Evolutionary conservation across 2,113 vertebrate species (phyloP).

Genomic region (Microcebus ravelobensis): DNA sequence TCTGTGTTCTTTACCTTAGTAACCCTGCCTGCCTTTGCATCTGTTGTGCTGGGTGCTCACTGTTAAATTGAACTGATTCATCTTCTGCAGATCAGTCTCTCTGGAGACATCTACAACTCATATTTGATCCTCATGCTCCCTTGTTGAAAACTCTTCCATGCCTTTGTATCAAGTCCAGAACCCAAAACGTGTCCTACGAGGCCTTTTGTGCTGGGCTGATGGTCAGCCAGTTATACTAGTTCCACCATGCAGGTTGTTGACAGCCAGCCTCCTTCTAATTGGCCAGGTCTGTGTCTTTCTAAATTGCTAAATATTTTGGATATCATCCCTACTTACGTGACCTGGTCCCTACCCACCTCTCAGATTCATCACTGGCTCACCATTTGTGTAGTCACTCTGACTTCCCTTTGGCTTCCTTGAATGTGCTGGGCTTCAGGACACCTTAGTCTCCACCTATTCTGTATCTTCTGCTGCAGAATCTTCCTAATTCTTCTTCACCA

Average conservation of each 20-base stretch:
- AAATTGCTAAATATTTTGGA: constrained; percentile 3
- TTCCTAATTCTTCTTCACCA: background rate
- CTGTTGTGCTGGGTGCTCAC: background rate
- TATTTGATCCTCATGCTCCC: background rate
- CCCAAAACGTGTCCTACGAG: background rate
- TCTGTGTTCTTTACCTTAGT: background rate
- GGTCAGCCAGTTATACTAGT: background rate
- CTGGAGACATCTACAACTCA: background rate
- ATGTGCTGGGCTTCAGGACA: background rate
- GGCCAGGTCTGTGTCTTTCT: background rate
- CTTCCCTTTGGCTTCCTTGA: constrained; percentile 15
- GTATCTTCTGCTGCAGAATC: background rate
- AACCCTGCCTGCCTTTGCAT: background rate
- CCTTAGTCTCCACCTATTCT: background rate
- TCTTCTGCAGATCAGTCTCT: background rate
- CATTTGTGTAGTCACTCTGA: background rate
- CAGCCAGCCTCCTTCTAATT: background rate
- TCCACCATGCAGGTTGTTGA: background rate
- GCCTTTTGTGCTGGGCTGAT: background rate
- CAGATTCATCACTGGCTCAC: background rate
- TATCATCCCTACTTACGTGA: background rate
- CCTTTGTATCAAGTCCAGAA: background rate
- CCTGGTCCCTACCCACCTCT: background rate
- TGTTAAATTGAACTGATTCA: background rate
- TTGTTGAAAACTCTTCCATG: background rate